phyloP scores from a whole-genome alignment of 1,140 invertebrate species.

The Zaprionus kolodkinae region DNA sequence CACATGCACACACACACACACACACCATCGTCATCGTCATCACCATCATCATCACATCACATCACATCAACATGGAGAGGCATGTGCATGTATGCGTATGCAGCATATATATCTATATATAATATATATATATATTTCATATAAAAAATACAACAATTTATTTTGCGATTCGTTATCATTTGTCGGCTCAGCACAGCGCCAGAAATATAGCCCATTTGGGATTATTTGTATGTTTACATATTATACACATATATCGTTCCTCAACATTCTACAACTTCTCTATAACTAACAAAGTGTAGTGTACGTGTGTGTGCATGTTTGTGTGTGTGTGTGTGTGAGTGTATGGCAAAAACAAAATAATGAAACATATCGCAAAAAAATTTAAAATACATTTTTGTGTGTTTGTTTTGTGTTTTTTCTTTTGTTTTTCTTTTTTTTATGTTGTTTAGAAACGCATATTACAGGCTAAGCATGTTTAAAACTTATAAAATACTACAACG shows the following conservation, averaged over 20 bases:
- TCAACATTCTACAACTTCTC: constrained; percentile 44
- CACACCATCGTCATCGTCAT: constrained; percentile 22
- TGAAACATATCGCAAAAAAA: constrained; percentile 6
- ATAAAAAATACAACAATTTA: constrained; percentile 80
- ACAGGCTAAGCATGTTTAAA: constrained; percentile 71
- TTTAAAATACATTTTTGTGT: constrained; percentile 60
- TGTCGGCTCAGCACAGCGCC: constrained; percentile 45
- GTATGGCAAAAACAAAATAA: constrained; percentile 66
- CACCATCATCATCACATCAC: background rate
- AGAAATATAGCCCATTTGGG: constrained; percentile 37
- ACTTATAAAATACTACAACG: constrained; percentile 82
- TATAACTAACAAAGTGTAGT: constrained; percentile 59
- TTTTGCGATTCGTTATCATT: constrained; percentile 76
- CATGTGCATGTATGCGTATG: constrained; percentile 22
- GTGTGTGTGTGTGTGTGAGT: background rate
- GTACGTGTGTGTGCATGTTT: background rate
- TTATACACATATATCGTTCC: constrained; percentile 22
- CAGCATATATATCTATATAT: constrained; percentile 51
- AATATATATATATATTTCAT: constrained; percentile 64
- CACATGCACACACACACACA: constrained; percentile 42
- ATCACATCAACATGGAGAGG: background rate
- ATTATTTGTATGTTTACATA: constrained; percentile 39
- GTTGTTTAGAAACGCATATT: constrained; percentile 64
- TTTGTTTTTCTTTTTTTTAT: constrained; percentile 17
- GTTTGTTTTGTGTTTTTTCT: constrained; percentile 16